These are phyloP conservation scores for Pristionchus mayeri DNA, from an alignment of 2,888 invertebrate genomes.

Conservation along the genomic window DNA sequence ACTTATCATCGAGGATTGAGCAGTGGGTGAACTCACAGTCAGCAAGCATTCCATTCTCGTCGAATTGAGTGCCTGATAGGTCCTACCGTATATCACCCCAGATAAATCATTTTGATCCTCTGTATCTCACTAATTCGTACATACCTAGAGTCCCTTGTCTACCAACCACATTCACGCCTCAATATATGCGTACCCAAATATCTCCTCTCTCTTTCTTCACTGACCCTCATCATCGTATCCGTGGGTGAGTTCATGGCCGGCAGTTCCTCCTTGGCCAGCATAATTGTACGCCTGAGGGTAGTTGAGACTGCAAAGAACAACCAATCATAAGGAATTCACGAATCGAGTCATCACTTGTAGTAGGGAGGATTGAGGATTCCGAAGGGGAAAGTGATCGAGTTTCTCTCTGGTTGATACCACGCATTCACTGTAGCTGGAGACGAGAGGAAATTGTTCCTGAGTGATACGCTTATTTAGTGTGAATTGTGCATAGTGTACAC, in stretches of 20 bases:
- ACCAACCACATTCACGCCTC: no score
- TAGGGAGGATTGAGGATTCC: conserved; percentile 72
- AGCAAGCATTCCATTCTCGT: conserved; percentile 64
- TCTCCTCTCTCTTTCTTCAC: no score
- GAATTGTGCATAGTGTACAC: no score
- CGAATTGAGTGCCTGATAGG: conserved; percentile 69
- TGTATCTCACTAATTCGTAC: no score
- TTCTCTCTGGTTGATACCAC: conserved; percentile 73
- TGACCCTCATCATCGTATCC: conserved; percentile 72
- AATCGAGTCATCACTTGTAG: conserved; percentile 56
- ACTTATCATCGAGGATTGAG: conserved; percentile 61
- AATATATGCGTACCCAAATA: no score
- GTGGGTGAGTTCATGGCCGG: conserved; percentile 73
- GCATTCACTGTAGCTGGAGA: conserved; percentile 74
- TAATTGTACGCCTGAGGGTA: conserved; percentile 73
- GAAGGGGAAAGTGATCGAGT: conserved; percentile 74
- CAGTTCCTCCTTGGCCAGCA: conserved; percentile 74
- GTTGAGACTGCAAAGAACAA: conserved; percentile 56
- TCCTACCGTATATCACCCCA: no score
- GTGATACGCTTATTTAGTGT: not conserved
- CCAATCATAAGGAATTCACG: not conserved
- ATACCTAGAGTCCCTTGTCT: no score
- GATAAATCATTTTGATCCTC: no score
- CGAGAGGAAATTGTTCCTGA: conserved; percentile 65
- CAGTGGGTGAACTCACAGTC: conserved; percentile 61